Conservation (phyloP, 2,888 invertebrate species). For the Drosophila picticornis region DNA sequence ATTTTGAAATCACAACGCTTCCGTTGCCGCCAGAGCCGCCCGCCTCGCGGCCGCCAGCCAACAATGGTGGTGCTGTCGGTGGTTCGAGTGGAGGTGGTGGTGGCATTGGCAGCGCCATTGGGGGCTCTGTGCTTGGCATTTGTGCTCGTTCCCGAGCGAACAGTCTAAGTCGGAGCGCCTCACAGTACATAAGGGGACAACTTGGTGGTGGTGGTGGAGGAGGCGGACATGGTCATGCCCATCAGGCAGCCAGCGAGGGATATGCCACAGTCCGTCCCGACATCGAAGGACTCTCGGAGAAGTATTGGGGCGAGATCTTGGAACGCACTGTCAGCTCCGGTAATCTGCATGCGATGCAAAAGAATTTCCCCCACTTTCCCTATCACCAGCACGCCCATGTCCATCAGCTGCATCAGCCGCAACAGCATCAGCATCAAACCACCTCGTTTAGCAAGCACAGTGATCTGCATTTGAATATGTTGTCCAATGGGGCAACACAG, state of each 20-base stretch:
- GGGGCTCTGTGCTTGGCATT: constrained; percentile 81
- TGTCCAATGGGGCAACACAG: constrained; percentile 40
- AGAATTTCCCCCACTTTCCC: constrained; percentile 80
- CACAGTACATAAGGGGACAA: constrained; percentile 77
- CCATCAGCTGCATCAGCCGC: constrained; percentile 60
- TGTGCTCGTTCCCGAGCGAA: constrained; percentile 81
- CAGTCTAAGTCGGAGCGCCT: constrained; percentile 80
- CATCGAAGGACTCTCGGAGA: constrained; percentile 89
- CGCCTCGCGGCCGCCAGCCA: constrained; percentile 81
- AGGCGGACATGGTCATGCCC: constrained; percentile 46
- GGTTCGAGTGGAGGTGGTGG: constrained; percentile 29
- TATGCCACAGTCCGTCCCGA: constrained; percentile 85
- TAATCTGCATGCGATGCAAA: constrained; percentile 90
- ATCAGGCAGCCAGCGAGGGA: constrained; percentile 50
- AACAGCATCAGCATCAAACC: constrained; percentile 77
- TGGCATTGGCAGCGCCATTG: constrained; percentile 66
- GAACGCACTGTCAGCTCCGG: constrained; percentile 91
- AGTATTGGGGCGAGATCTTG: constrained; percentile 92
- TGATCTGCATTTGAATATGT: constrained; percentile 82
- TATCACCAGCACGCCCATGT: constrained; percentile 67
- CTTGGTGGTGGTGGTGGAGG: constrained; percentile 42
- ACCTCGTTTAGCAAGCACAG: constrained; percentile 84
- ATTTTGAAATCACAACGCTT: constrained; percentile 85
- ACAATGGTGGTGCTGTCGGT: constrained; percentile 38
- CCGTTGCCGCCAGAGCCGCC: constrained; percentile 85